A percentile compares a stretch with the other conserved stretches of the same genome.
phyloP scores from a whole-genome alignment of 1,140 invertebrate genomes.

The Nilaparvata lugens region DNA sequence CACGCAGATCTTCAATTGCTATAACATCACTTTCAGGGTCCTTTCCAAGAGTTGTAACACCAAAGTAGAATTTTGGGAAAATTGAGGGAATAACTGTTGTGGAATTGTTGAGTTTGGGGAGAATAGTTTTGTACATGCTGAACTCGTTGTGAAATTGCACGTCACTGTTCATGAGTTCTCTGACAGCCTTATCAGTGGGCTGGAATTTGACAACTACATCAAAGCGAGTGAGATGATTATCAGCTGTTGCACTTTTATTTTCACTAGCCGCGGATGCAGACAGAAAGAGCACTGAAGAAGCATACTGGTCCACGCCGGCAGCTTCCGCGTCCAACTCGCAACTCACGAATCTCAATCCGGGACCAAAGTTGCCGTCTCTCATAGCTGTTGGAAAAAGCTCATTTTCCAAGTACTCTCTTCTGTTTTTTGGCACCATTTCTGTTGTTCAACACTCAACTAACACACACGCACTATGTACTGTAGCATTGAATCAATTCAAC shows the following conservation, averaged over 20 bases:
- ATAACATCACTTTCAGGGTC: slow-evolving; percentile 24
- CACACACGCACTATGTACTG: too few species aligned
- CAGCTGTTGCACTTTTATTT: neutral
- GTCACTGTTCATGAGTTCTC: slow-evolving; percentile 8
- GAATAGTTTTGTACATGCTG: slow-evolving; percentile 17
- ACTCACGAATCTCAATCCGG: neutral
- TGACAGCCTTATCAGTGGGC: neutral
- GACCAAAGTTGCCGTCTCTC: too few species aligned
- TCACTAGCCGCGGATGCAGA: neutral
- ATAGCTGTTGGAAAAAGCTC: too few species aligned
- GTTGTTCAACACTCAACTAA: too few species aligned
- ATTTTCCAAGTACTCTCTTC: too few species aligned
- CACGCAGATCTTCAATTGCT: slow-evolving; percentile 30
- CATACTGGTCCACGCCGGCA: neutral
- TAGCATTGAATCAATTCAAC: too few species aligned
- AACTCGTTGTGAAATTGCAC: slow-evolving; percentile 22
- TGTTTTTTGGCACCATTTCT: too few species aligned
- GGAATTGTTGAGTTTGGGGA: slow-evolving; percentile 13
- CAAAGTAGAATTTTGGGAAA: slow-evolving; percentile 21
- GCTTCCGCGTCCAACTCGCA: slow-evolving; percentile 3
- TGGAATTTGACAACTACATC: slow-evolving; percentile 6
- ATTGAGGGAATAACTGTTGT: neutral
- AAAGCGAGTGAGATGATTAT: neutral
- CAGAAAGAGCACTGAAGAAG: neutral
- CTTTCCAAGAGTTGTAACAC: neutral